These are phyloP conservation scores for Chloropsis hardwickii DNA, from an alignment of 2,113 vertebrate genomes.

Conservation along the genomic window DNA sequence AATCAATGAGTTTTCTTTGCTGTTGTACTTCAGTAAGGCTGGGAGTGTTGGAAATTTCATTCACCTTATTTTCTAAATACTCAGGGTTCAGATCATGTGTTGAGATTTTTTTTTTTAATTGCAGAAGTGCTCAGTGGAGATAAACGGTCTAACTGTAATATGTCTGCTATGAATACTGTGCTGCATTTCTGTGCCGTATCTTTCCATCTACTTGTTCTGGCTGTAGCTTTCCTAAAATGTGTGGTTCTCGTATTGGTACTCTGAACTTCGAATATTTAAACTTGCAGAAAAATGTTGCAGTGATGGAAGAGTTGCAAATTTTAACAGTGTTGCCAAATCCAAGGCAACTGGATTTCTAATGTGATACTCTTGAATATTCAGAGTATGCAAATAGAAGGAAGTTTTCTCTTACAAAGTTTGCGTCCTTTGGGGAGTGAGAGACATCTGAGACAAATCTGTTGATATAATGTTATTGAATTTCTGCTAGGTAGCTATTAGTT, in stretches of 20 bases:
- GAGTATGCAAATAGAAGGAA: background rate
- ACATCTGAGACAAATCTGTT: background rate
- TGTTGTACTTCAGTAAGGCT: background rate
- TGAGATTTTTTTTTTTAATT: background rate
- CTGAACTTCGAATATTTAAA: background rate
- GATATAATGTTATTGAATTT: accelerated
- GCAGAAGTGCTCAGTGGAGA: background rate
- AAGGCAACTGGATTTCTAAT: background rate
- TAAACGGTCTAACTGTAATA: background rate
- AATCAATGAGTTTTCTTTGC: background rate
- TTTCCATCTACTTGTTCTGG: background rate
- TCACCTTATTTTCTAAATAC: background rate
- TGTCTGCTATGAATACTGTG: background rate
- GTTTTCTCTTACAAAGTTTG: background rate
- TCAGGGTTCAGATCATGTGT: background rate
- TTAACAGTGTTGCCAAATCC: background rate
- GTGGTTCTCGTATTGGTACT: background rate
- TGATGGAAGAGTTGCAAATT: background rate
- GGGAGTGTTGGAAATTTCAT: background rate
- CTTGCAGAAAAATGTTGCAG: background rate
- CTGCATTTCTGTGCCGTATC: background rate
- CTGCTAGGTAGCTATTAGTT: background rate
- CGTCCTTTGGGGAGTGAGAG: background rate
- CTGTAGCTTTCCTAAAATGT: background rate
- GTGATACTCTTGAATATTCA: background rate